Evolutionary conservation across 2,113 vertebrate genomes (phyloP).

Genomic region (Narcine bancroftii): DNA sequence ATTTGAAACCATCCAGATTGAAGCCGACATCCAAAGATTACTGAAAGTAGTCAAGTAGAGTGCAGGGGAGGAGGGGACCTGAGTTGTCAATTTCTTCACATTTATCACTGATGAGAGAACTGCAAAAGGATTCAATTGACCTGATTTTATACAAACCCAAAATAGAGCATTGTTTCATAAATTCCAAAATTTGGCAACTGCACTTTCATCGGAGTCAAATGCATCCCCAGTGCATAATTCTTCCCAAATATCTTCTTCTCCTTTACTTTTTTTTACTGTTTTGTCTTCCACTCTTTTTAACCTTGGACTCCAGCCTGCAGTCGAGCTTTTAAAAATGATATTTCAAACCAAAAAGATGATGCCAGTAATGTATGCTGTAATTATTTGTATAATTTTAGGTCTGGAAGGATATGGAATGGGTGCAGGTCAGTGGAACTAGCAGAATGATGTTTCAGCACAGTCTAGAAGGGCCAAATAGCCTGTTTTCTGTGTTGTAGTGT

Average conservation of each 20-base stretch:
- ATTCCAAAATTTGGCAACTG: not conserved
- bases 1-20: conserved; percentile 70
- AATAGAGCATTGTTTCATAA: not conserved
- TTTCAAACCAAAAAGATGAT: not conserved
- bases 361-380: no score
- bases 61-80: conserved; percentile 36
- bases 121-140: not conserved
- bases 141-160: no score
- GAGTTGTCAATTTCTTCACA: not conserved
- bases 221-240: not conserved
- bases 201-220: not conserved
- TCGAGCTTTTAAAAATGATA: no score
- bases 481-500: not conserved
- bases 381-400: no score
- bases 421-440: no score
- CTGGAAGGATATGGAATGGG: no score
- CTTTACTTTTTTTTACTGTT: no score
- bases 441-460: no score
- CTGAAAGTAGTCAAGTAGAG: conserved; percentile 81
- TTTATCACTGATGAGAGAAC: not conserved
- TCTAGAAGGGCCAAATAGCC: no score
- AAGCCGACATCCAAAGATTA: conserved; percentile 86
- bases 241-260: not conserved
- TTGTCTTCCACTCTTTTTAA: not conserved
- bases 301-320: not conserved